Evolutionary conservation across 2,888 invertebrate species (phyloP), one percentile per base, ranked within the genome.

Genomic region (Eilema depressum): DNA sequence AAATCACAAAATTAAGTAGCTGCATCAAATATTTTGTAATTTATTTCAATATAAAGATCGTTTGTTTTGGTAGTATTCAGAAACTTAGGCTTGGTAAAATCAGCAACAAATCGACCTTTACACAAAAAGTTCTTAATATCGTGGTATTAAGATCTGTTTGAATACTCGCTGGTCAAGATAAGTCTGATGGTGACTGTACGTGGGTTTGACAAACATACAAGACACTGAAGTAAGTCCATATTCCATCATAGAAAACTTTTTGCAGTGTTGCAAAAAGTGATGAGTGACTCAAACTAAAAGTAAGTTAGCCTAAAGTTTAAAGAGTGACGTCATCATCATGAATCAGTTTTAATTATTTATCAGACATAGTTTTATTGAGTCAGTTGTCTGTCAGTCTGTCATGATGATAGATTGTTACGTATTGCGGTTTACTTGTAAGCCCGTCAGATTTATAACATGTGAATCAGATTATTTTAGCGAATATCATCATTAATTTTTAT

Each of bases 401-500:
- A 86, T 41, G 70, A 79, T 90, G 90, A 91, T 89, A 78, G 82
- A 91, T 89, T 87, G 85, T 83, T 83, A 73, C 68, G 72, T 82
- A 83, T 86, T 86, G 85, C 88, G 86, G 86, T 79, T 83, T 69
- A 74, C 73, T 74, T 76, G 79, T 84, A 82, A 82, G 73, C 73
- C 66, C 59, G 82, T 80, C 77, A 53, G n/a, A 30, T 65, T 17
- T 30, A 65, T 79, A 77, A 77, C 75, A 76, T 69, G 72, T 85
- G 78, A 84, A 76, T 83, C 82, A 80, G 73, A 74, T 33, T 70
- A 70, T 76, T 72, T 77, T 69, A 60, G 65, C 23, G 33, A 75
- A 78, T 75, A 72, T 73, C 67, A 67, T 72, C 61, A 75, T 47
- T 70, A 59, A 68, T 75, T 75, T 70, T 25, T 62, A 56, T 37